Base-by-base conservation (phyloP, 1,140 invertebrate species). In the Pseudomyrmex dendroicus region DNA sequence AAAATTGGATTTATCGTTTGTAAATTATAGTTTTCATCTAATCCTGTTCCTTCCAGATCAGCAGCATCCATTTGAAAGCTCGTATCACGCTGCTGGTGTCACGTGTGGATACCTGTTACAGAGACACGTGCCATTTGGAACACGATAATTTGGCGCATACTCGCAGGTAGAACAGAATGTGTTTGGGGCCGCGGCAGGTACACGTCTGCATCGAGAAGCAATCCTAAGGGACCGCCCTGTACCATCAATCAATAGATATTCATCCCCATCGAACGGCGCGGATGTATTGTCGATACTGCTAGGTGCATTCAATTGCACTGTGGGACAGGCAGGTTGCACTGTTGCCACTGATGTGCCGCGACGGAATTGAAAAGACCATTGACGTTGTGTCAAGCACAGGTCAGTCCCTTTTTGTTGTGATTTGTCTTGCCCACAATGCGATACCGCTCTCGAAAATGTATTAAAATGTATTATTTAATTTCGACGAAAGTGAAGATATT, bases 231-330 rank as follows among this genome's bases (percentile, higher is more conserved):
- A 89, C 82, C 83, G 87, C 88, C 86, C 88, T 44, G 57, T 78
- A 67, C 76, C 52, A 73, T 89, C 92, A 93, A 94, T 93, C 93
- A 94, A 94, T 93, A 93, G 91, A 93, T 93, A 93, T 94, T 92
- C 91, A 93, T 93, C 93, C 92, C 92, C 90, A 90, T 90, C 87
- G 89, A 87, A 86, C 85, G 84, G 82, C 90, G 88, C 89, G 87
- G 89, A 89, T 74, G 88, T 80, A 93, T 91, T 92, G 90, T 92
- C 87, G 87, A 91, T 90, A 89, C 35, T 90, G 89, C 35, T 35
- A 35, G 88, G 59, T 91, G 93, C 91, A 93, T 93, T 94, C 91
- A 91, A 85, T 87, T 92, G 89, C 89, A 92, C 83, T 66, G 83
- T 89, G 86, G 72, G 74, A 83, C 56, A 82, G 70, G 89, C 93